Conservation (phyloP, 2,797 vertebrate genomes). For the Danio choprae region DNA sequence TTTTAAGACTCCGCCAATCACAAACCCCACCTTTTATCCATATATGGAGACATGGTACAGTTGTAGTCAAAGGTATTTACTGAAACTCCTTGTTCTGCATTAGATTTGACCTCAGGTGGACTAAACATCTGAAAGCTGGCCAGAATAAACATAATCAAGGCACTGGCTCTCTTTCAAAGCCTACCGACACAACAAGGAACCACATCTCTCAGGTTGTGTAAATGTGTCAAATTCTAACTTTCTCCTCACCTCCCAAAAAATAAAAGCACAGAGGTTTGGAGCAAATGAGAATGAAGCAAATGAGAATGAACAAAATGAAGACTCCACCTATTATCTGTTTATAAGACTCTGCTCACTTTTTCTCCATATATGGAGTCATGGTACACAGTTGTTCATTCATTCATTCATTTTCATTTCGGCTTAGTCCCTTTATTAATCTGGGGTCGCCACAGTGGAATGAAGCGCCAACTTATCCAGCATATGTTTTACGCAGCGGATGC, state of each 20-base stretch:
- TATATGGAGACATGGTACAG: background rate
- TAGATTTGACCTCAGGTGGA: background rate
- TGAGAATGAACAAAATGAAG: background rate
- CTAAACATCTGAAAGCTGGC: background rate
- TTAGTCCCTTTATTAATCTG: too few relatives aligned
- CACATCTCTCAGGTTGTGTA: too few relatives aligned
- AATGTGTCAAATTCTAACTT: too few relatives aligned
- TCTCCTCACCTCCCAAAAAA: too few relatives aligned
- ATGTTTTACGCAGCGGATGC: too few relatives aligned
- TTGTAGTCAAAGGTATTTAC: background rate
- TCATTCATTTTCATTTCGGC: too few relatives aligned
- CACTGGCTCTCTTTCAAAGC: background rate
- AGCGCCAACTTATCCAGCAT: too few relatives aligned
- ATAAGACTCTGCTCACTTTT: background rate
- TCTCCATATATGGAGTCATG: background rate
- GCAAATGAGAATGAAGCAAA: background rate
- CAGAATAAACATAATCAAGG: background rate
- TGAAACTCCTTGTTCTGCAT: too few relatives aligned
- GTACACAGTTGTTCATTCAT: background rate
- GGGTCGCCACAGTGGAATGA: too few relatives aligned
- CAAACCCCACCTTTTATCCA: background rate
- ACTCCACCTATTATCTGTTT: background rate
- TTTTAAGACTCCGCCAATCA: background rate
- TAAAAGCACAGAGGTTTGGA: background rate
- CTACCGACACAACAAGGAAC: too few relatives aligned